phyloP scores from a whole-genome alignment of 2,888 invertebrate species.

The Eristalis tenax region DNA sequence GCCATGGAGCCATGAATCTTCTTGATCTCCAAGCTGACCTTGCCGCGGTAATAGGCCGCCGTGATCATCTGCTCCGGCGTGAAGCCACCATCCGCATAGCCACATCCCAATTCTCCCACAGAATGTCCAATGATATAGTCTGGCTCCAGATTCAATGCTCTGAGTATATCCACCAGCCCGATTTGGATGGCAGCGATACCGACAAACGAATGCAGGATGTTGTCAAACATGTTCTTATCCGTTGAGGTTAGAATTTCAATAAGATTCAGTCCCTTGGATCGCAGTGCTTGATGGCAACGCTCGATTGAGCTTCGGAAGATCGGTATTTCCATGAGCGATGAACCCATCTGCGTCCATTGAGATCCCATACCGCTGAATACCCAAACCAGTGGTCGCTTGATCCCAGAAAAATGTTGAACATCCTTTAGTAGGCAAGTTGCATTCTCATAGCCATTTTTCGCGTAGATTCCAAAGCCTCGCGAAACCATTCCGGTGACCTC shows the following conservation, averaged over 20 bases:
- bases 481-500: slow-evolving; percentile 86
- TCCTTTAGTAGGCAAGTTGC: slow-evolving; percentile 81
- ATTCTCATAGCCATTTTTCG: slow-evolving; percentile 73
- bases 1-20: slow-evolving; percentile 93
- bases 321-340: slow-evolving; percentile 87
- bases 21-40: slow-evolving; percentile 87
- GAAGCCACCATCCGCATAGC: slow-evolving; percentile 96
- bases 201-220: slow-evolving; percentile 87
- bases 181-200: slow-evolving; percentile 88
- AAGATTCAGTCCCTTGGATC: slow-evolving; percentile 85
- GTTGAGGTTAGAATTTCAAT: slow-evolving; percentile 85
- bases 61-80: slow-evolving; percentile 93
- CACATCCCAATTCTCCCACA: slow-evolving; percentile 96
- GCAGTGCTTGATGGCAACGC: slow-evolving; percentile 83
- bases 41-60: slow-evolving; percentile 91
- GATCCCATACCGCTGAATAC: slow-evolving; percentile 96
- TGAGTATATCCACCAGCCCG: slow-evolving; percentile 85
- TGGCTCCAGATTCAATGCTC: slow-evolving; percentile 84
- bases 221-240: slow-evolving; percentile 84
- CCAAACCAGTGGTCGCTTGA: slow-evolving; percentile 90
- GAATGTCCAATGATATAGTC: slow-evolving; percentile 94
- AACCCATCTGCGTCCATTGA: slow-evolving; percentile 93
- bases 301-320: slow-evolving; percentile 88
- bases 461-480: slow-evolving; percentile 87
- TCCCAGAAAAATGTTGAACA: slow-evolving; percentile 84